These are phyloP conservation scores for Ophraella communa DNA, from an alignment of 2,888 invertebrate species.

Conservation along the genomic window DNA sequence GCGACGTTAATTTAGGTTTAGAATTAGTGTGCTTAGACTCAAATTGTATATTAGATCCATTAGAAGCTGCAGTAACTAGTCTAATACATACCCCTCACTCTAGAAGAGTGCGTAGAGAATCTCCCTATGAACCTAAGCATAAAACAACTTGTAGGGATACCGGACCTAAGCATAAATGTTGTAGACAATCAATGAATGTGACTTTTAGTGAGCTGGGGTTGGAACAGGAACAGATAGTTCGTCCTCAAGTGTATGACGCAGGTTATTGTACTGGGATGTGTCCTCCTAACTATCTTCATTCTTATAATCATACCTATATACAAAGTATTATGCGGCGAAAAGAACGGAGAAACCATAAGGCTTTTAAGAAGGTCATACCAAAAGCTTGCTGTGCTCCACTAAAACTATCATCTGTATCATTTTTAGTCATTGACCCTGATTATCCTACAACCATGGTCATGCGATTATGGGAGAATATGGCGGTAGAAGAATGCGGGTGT, in stretches of 20 bases:
- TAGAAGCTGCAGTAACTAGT: slow-evolving; percentile 52
- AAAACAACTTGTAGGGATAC: slow-evolving; percentile 64
- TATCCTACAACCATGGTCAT: slow-evolving; percentile 68
- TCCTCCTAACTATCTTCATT: slow-evolving; percentile 72
- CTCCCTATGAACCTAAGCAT: slow-evolving; percentile 54
- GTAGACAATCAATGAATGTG: slow-evolving; percentile 71
- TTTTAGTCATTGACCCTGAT: slow-evolving; percentile 70
- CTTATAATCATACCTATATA: slow-evolving; percentile 73
- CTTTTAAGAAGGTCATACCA: slow-evolving; percentile 55
- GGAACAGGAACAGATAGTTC: slow-evolving; percentile 66
- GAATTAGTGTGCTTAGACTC: slow-evolving; percentile 65
- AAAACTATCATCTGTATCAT: slow-evolving; percentile 69
- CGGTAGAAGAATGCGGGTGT: slow-evolving; percentile 75
- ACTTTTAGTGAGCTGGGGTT: slow-evolving; percentile 68
- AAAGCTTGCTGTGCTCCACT: slow-evolving; percentile 75
- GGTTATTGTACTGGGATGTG: slow-evolving; percentile 75
- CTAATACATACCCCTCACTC: slow-evolving; percentile 51
- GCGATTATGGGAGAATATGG: slow-evolving; percentile 74
- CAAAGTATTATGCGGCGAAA: slow-evolving; percentile 73
- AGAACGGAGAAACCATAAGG: slow-evolving; percentile 60
- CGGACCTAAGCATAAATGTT: slow-evolving; percentile 66
- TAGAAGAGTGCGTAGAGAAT: slow-evolving; percentile 47
- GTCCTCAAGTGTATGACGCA: slow-evolving; percentile 74
- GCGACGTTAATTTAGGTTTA: slow-evolving; percentile 62
- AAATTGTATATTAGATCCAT: slow-evolving; percentile 56